Percentiles rank a stretch among this genome's conserved stretches.
phyloP scores from a whole-genome alignment of 1,140 invertebrate species.

The Ceratosolen solmsi region DNA sequence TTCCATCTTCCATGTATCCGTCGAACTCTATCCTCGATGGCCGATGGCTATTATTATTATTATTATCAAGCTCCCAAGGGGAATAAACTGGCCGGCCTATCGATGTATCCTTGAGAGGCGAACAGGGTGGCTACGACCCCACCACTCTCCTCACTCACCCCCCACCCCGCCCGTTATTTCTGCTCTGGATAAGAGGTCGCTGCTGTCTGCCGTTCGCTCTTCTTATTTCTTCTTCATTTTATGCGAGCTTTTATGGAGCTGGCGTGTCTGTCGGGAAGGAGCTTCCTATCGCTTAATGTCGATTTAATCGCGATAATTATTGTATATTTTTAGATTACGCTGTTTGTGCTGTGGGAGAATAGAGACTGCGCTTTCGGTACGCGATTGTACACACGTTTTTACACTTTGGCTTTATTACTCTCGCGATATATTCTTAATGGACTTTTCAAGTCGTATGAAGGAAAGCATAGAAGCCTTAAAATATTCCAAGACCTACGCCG shows the following conservation, averaged over 20 bases:
- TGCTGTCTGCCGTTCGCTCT: not conserved
- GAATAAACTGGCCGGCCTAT: not conserved
- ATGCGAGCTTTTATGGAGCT: not conserved
- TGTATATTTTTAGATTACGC: not conserved
- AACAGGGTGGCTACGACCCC: not conserved
- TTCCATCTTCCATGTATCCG: not conserved
- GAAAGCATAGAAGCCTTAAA: too few relatives aligned
- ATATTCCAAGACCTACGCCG: too few relatives aligned
- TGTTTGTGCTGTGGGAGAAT: not conserved
- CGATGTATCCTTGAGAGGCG: constrained; percentile 24
- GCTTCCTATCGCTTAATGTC: not conserved
- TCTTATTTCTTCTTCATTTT: constrained; percentile 40
- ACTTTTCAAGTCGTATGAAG: too few relatives aligned
- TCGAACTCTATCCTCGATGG: not conserved
- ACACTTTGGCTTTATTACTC: too few relatives aligned
- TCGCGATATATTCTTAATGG: too few relatives aligned
- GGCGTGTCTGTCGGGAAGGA: not conserved
- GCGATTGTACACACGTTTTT: too few relatives aligned
- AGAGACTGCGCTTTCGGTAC: too few relatives aligned
- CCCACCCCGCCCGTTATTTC: not conserved
- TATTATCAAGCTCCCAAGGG: not conserved
- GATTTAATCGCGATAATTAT: not conserved
- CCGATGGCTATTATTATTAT: not conserved
- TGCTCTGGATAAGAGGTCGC: not conserved
- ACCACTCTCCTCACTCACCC: not conserved